phyloP scores from a whole-genome alignment of 1,140 invertebrate species.

The Drosophila biarmipes region DNA sequence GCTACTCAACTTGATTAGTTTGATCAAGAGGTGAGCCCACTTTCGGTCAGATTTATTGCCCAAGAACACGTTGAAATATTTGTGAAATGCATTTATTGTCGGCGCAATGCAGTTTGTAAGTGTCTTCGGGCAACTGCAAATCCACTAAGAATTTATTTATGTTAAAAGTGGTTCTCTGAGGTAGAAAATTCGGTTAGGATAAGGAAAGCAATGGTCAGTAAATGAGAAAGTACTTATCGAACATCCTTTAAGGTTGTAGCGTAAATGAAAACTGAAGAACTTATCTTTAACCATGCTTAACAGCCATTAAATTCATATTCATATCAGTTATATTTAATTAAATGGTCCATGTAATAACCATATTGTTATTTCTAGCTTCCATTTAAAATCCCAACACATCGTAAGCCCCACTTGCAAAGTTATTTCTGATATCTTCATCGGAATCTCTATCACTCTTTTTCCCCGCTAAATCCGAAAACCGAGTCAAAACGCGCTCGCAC shows the following conservation, averaged over 20 bases:
- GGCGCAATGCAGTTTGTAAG: slow-evolving; percentile 9
- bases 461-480: slow-evolving; percentile 18
- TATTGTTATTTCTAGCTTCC: neutral
- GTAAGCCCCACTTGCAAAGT: slow-evolving; percentile 4
- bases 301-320: neutral
- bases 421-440: slow-evolving; percentile 8
- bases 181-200: neutral
- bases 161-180: neutral
- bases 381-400: neutral
- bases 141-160: neutral
- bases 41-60: slow-evolving; percentile 36
- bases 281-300: too few relatives aligned
- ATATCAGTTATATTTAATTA: neutral
- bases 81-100: slow-evolving; percentile 28
- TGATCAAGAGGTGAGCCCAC: slow-evolving; percentile 36
- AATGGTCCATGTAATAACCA: slow-evolving; percentile 10
- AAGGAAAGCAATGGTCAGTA: too few relatives aligned
- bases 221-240: neutral
- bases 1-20: slow-evolving; percentile 53
- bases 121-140: neutral
- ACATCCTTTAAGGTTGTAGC: too few relatives aligned
- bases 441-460: neutral
- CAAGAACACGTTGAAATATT: slow-evolving; percentile 29
- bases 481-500: slow-evolving; percentile 20
- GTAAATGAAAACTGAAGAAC: too few relatives aligned